These are phyloP conservation scores for Drosophila imparisetae DNA, from an alignment of 2,888 invertebrate genomes.

Conservation along the genomic window DNA sequence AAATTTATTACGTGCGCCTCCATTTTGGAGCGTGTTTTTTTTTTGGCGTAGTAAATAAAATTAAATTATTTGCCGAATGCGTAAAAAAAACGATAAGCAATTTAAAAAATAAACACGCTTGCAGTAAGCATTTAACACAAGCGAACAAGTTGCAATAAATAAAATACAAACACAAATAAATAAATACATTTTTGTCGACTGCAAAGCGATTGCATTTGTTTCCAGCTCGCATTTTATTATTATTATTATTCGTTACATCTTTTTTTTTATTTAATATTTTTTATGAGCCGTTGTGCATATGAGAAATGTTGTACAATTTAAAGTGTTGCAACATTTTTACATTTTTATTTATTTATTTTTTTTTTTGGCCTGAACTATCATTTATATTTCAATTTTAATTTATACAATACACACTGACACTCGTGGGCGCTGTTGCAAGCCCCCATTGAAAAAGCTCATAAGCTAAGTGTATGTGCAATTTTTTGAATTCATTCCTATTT, in stretches of 20 bases:
- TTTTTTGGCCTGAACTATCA: conserved; percentile 41
- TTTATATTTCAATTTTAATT: conserved; percentile 78
- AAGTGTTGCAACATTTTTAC: conserved; percentile 55
- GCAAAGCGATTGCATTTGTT: conserved; percentile 58
- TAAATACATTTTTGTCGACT: conserved; percentile 59
- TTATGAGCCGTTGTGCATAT: conserved; percentile 31
- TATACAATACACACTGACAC: conserved; percentile 61
- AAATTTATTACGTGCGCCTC: conserved; percentile 62
- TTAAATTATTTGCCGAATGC: conserved; percentile 69
- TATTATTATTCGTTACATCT: conserved; percentile 4
- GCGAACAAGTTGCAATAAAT: conserved; percentile 39
- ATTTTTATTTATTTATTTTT: neutral
- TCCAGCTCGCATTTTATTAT: conserved; percentile 25
- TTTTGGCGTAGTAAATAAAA: conserved; percentile 69
- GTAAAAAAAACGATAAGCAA: conserved; percentile 67
- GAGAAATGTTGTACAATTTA: conserved; percentile 75
- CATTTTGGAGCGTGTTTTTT: conserved; percentile 35
- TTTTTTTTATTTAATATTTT: conserved; percentile 18
- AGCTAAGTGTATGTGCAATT: conserved; percentile 38
- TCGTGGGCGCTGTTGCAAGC: neutral
- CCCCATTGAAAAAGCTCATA: conserved; percentile 48
- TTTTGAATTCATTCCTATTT: neutral
- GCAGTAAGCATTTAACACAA: conserved; percentile 51
- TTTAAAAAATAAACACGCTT: conserved; percentile 77
- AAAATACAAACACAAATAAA: conserved; percentile 62